A percentile compares a stretch with the other conserved stretches of the same genome.
Conservation (phyloP, 2,797 vertebrate genomes). For the Sphenodon punctatus region DNA sequence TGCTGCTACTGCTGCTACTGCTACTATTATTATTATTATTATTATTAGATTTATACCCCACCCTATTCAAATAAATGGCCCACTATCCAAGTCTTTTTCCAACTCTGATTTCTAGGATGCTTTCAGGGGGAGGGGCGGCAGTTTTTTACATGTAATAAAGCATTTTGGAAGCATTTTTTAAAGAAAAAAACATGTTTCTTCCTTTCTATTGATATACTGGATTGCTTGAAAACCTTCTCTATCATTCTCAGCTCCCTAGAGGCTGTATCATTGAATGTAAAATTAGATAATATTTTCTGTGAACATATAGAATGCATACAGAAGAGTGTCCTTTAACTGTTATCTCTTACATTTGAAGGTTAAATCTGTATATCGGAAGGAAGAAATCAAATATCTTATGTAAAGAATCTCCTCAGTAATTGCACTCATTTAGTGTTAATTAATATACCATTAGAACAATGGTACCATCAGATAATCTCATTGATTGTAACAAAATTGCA, state of each 20-base stretch:
- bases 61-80: no score
- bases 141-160: not conserved
- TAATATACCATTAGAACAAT: constrained; percentile 55
- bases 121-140: not conserved
- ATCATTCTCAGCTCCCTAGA: not conserved
- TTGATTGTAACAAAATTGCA: constrained; percentile 56
- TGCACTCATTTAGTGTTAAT: constrained; percentile 63
- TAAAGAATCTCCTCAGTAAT: constrained; percentile 54
- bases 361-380: not conserved
- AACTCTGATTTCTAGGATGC: not conserved
- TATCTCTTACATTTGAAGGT: constrained; percentile 25
- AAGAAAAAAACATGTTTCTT: no score
- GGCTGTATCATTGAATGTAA: not conserved
- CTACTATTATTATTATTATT: no score
- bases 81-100: not conserved
- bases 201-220: not conserved
- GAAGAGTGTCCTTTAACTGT: not conserved
- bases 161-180: not conserved
- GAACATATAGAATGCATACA: not conserved
- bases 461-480: constrained; percentile 52
- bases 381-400: constrained; percentile 11
- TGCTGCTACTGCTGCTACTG: no score
- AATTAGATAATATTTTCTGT: not conserved
- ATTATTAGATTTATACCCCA: no score
- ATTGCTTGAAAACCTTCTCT: not conserved